Base-by-base conservation (phyloP, 1,140 invertebrate genomes). In the Caenorhabditis remanei region DNA sequence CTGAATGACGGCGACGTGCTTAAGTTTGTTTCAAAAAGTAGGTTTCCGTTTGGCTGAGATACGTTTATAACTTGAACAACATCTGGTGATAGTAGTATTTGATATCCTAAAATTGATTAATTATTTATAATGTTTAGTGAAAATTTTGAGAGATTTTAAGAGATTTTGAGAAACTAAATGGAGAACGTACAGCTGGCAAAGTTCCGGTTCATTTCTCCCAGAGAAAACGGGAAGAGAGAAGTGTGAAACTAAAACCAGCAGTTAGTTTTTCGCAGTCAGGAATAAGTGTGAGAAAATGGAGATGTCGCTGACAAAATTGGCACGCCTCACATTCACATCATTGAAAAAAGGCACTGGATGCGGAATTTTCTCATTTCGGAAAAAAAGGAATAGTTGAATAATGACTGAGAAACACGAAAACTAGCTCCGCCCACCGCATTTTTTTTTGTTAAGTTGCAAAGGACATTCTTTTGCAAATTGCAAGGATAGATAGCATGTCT, bases 251-350 rank as follows among this genome's bases (percentile, higher is more conserved):
- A 41, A 79, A 79, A 79, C 71, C 46, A 79, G 71, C 71, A 79
- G 71, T 79, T 79, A 79, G 71, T 79, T 79, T 43, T 63, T 79
- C 53, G 46, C 46, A 50, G 71, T 50, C 43, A 50, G 71, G 71
- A 79, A 79, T 50, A 79, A 79, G 46, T 79, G 71, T 79, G 46
- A 79, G 71, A 79, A 79, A 53, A 79, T 79, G 71, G 46, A 79
- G 71, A 79, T 53, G 71, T 79, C 71, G 71, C 71, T 71, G 71
- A 79, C 43, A 79, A 79, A 79, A 79, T 79, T 79, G 71, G 71
- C 71, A 79, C 46, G 71, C 71, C 71, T 8, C 41, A 79, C 46
- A 53, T 24, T 24, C 46, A 79, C 46, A 79, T 46, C 40, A 79
- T 79, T 50, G n/a, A 48, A 46, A 19, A 43, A 48, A 46, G n/a